These are phyloP conservation scores for Malthinus flaveolus DNA, from an alignment of 2,888 invertebrate genomes.

Conservation along the genomic window DNA sequence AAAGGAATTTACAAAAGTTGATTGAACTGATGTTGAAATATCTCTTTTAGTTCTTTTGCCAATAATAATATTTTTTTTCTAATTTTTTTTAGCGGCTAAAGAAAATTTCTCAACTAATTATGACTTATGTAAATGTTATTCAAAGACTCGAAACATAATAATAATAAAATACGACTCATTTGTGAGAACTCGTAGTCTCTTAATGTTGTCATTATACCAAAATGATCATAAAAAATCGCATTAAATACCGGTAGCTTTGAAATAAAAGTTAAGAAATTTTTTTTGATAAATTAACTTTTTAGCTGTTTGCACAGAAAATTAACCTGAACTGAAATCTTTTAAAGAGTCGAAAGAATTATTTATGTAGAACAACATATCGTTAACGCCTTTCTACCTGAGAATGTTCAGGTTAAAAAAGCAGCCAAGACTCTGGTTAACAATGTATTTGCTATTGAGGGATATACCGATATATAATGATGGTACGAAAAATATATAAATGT, in stretches of 20 bases:
- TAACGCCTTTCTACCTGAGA: slow-evolving; percentile 46
- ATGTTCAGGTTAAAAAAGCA: slow-evolving; percentile 34
- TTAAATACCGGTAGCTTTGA: slow-evolving; percentile 34
- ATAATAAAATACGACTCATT: no score
- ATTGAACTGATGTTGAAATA: no score
- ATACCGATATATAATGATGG: slow-evolving; percentile 18
- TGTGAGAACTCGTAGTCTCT: no score
- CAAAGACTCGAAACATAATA: no score
- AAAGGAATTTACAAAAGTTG: no score
- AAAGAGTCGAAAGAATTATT: slow-evolving; percentile 45
- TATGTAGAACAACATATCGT: slow-evolving; percentile 46
- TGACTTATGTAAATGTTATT: no score
- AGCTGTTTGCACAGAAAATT: slow-evolving; percentile 48
- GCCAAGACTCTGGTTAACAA: slow-evolving; percentile 3
- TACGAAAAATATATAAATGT: slow-evolving; percentile 41
- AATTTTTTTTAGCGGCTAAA: no score
- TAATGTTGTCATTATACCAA: slow-evolving; percentile 5
- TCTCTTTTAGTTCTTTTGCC: no score
- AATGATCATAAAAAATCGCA: slow-evolving; percentile 13
- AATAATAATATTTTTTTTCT: no score
- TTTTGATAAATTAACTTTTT: slow-evolving; percentile 40
- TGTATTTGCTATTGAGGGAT: background rate
- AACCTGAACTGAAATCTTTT: slow-evolving; percentile 41
- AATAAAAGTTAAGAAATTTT: slow-evolving; percentile 20
- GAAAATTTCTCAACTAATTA: no score